Evolutionary conservation across 2,113 vertebrate species (phyloP), one percentile per base, ranked within the genome.

Genomic region (Arothron firmamentum): DNA sequence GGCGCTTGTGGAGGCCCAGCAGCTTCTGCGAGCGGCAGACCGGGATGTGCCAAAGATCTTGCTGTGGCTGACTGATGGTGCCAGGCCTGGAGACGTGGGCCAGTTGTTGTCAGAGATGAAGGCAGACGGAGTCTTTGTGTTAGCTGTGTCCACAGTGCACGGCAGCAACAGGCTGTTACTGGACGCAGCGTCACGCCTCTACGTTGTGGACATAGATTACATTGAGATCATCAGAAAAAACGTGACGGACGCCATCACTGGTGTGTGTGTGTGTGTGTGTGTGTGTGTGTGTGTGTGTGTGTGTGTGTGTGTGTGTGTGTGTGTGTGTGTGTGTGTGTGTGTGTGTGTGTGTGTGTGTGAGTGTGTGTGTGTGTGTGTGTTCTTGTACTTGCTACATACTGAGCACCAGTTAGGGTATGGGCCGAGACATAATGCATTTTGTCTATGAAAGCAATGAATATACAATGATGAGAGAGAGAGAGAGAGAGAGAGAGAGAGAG

Each of bases 11-110:
- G 81, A 87, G 0, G 93, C 92, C 64, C 88, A 75, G 77, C 71
- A 80, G 8, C 84, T 92, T 34, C 75, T 80, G 87, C 84, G 60
- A 0, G 51, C 74, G 15, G 61, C 41, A 0, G 86, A 90, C 9
- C 59, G 70, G 0, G 81, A 74, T 0, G 88, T 92, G 14, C 93
- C 93, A 64, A 95, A 92, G 78, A 88, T 96, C 0, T 73, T 97
- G 78, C 85, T 98, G 48, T 98, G 96, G 96, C 86, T 98, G 77
- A 96, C 95, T 0, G 96, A 98, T 0, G 96, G 95, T 0, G 92
- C 91, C 68, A 89, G 92, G 75, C 93, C 89, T 0, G 94, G 94
- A 12, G 86, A 91, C 1, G 85, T 96, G 70, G 92, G 91, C 0
- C 56, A 79, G 67, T 89, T 90, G 9, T 93, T 93, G 92, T 87